These are phyloP conservation scores for Choristoneura fumiferana DNA, from an alignment of 1,140 invertebrate genomes.

Conservation along the genomic window DNA sequence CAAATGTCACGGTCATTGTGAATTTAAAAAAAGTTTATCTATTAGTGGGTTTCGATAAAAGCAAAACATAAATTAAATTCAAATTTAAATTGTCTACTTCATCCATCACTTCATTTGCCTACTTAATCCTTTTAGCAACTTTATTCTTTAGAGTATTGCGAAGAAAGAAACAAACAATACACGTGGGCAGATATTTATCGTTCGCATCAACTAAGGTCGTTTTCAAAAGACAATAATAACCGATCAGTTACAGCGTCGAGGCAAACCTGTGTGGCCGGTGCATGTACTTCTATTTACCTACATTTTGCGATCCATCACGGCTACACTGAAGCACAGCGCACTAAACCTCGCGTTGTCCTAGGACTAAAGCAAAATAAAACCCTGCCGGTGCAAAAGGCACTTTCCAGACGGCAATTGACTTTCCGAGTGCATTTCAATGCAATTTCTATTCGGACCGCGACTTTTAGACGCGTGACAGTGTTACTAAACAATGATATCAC, in stretches of 20 bases:
- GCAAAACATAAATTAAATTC: too few relatives aligned
- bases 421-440: constrained; percentile 1
- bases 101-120: too few relatives aligned
- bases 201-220: constrained; percentile 23
- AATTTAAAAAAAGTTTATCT: too few relatives aligned
- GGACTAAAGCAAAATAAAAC: not conserved
- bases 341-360: not conserved
- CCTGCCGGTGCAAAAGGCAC: not conserved
- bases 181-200: too few relatives aligned
- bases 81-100: too few relatives aligned
- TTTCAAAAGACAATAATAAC: constrained; percentile 41
- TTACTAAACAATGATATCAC: not conserved
- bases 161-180: too few relatives aligned
- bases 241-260: constrained; percentile 42
- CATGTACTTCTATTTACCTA: constrained; percentile 31
- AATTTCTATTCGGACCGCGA: constrained; percentile 8
- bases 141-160: not conserved
- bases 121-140: not conserved
- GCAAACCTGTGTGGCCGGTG: constrained; percentile 39
- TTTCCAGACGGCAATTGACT: not conserved
- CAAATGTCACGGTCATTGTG: too few relatives aligned
- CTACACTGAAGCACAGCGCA: constrained; percentile 1
- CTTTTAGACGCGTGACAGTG: not conserved
- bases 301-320: constrained; percentile 8
- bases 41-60: too few relatives aligned